These are phyloP conservation scores for Chanos chanos DNA, from an alignment of 2,797 vertebrate genomes.

Conservation along the genomic window DNA sequence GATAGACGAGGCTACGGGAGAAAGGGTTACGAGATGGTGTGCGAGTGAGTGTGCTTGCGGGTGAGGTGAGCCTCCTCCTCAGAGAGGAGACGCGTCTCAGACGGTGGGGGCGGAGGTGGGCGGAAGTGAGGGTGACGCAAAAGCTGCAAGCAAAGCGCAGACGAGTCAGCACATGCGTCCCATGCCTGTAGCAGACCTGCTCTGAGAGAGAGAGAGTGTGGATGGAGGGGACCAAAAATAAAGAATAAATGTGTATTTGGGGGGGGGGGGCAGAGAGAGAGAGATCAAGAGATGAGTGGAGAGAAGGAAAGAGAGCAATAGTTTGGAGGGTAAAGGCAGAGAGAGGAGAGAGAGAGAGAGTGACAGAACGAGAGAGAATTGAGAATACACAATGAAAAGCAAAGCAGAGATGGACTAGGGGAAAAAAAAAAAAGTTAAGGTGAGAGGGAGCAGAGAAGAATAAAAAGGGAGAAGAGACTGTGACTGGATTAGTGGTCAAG, in stretches of 20 bases:
- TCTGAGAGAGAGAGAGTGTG: slow-evolving; percentile 73
- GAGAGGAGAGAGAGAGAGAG: background rate
- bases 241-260: too few relatives aligned
- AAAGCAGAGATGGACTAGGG: background rate
- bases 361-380: background rate
- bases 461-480: slow-evolving; percentile 4
- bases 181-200: slow-evolving; percentile 93
- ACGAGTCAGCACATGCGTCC: slow-evolving; percentile 86
- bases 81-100: slow-evolving; percentile 44
- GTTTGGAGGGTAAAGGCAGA: background rate
- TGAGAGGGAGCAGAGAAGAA: background rate
- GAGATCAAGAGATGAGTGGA: slow-evolving; percentile 48
- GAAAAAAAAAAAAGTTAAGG: background rate
- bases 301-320: slow-evolving; percentile 69
- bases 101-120: background rate
- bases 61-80: slow-evolving; percentile 56
- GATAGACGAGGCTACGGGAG: slow-evolving; percentile 42
- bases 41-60: slow-evolving; percentile 25
- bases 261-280: slow-evolving; percentile 32
- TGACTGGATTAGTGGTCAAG: slow-evolving; percentile 36
- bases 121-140: slow-evolving; percentile 43
- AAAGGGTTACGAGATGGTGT: slow-evolving; percentile 4
- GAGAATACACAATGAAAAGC: background rate
- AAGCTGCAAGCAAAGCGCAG: slow-evolving; percentile 71
- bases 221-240: slow-evolving; percentile 27